Evolutionary conservation across 1,140 invertebrate species (phyloP), one percentile per base, ranked within the genome.

Genomic region (Anastatus disparis): DNA sequence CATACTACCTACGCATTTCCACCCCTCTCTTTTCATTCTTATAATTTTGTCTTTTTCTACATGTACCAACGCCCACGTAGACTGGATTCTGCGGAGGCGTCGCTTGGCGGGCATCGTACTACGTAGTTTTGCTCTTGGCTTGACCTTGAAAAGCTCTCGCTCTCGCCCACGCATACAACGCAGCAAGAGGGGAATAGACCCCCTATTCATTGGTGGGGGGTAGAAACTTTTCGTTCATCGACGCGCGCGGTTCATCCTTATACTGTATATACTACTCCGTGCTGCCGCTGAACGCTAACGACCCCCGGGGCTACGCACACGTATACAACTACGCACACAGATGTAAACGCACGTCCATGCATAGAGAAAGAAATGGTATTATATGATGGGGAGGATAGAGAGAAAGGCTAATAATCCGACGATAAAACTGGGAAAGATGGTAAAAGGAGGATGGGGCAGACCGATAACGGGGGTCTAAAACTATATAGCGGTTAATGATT

Each of bases 81-180:
- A n/a, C 22, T 17, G 17, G 24, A 15, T 17, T 53, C 26, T 26
- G 53, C 53, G 53, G 52, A 20, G 64, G 38, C 55, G 42, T 59
- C 55, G 40, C 35, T 26, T 22, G 42, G 44, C n/a, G 22, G 56
- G 35, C 48, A 29, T 31, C 63, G 69, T 61, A 70, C 67, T 62
- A 70, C 53, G 70, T 61, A 48, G 59, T 48, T 70, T 65, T 31
- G 71, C 70, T 75, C 74, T 72, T 70, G 71, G 67, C 48, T 63
- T 61, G 74, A 75, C 74, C 74, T 75, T 75, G 74, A 75, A 75
- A 72, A 58, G 68, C 52, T 46, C 27, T 8, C 38, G 15, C n/a
- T n/a, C n/a, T 52, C 66, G 35, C 56, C 35, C 46, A 59, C 56
- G 46, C 56, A 27, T 13, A 12, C n/a, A 24, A 17, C 6, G 10